phyloP scores from a whole-genome alignment of 1,140 invertebrate species.

The Bathynomus jamesi region DNA sequence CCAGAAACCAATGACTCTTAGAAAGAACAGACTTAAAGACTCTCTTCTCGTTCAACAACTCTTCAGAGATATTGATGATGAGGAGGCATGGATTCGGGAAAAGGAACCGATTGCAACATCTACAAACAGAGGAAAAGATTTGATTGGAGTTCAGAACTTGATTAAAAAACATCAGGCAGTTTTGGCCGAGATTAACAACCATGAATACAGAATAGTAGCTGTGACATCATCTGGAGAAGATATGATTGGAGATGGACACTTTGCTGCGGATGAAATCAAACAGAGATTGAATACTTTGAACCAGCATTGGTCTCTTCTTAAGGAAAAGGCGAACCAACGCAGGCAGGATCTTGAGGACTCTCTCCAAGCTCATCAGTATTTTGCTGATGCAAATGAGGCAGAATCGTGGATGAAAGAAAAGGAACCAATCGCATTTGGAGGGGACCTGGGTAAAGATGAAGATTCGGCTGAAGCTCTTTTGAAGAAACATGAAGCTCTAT shows the following conservation, averaged over 20 bases:
- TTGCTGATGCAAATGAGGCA: constrained; percentile 98
- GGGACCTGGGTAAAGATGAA: constrained; percentile 97
- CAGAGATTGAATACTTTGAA: constrained; percentile 66
- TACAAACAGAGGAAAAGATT: constrained; percentile 91
- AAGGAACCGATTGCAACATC: constrained; percentile 97
- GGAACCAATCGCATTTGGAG: constrained; percentile 86
- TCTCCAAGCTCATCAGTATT: constrained; percentile 78
- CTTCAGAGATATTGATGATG: constrained; percentile 94
- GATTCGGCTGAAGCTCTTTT: constrained; percentile 94
- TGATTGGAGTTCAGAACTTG: constrained; percentile 97
- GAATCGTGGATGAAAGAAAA: constrained; percentile 99
- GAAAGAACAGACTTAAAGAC: constrained; percentile 82
- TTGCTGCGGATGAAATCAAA: constrained; percentile 84
- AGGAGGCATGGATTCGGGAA: constrained; percentile 98
- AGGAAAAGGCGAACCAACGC: constrained; percentile 76
- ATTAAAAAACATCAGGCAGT: constrained; percentile 99
- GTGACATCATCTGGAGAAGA: constrained; percentile 80
- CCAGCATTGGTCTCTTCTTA: constrained; percentile 81
- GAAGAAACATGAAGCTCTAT: constrained; percentile 96
- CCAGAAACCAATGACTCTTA: constrained; percentile 74
- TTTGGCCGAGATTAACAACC: constrained; percentile 93
- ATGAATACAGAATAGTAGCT: constrained; percentile 84
- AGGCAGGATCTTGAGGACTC: constrained; percentile 97
- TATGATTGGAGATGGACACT: constrained; percentile 87
- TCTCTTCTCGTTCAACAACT: constrained; percentile 92